Evolutionary conservation across 1,140 invertebrate genomes (phyloP).

Genomic region (Euschistus heros): DNA sequence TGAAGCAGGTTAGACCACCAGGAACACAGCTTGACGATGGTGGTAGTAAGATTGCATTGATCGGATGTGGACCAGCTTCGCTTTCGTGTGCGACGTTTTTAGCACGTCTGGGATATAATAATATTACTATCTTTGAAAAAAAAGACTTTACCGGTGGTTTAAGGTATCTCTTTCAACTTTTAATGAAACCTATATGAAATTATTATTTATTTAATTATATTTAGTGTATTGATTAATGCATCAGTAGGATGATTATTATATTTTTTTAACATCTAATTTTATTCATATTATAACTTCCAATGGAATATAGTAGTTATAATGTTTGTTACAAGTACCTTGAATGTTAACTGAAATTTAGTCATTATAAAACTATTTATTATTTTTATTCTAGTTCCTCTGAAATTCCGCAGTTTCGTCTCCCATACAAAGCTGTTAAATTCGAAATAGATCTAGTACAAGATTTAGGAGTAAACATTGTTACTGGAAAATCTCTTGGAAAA

Average conservation of each 20-base stretch:
- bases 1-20: conserved; percentile 73
- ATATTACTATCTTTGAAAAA: conserved; percentile 90
- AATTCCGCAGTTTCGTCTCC: conserved; percentile 93
- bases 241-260: too few species aligned
- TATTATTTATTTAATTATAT: too few species aligned
- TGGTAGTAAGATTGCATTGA: conserved; percentile 5
- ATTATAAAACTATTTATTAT: too few species aligned
- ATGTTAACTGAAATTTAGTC: too few species aligned
- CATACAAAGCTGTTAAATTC: conserved; percentile 84
- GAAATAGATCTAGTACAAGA: conserved; percentile 86
- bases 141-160: conserved; percentile 78
- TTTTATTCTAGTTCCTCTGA: conserved; percentile 66
- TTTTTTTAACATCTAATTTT: too few species aligned
- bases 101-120: conserved; percentile 78
- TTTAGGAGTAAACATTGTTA: conserved; percentile 78
- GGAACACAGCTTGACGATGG: conserved; percentile 44
- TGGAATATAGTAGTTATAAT: too few species aligned
- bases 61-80: not conserved
- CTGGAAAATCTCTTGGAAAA: conserved; percentile 48
- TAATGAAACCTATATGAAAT: too few species aligned
- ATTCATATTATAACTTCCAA: too few species aligned
- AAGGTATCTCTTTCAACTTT: conserved; percentile 42
- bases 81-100: conserved; percentile 73
- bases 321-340: too few species aligned
- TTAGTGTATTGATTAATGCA: too few species aligned